A percentile compares a stretch with the other conserved stretches of the same genome.
These are phyloP conservation scores for Leuciscus idus DNA, from an alignment of 2,113 vertebrate genomes.

Conservation along the genomic window DNA sequence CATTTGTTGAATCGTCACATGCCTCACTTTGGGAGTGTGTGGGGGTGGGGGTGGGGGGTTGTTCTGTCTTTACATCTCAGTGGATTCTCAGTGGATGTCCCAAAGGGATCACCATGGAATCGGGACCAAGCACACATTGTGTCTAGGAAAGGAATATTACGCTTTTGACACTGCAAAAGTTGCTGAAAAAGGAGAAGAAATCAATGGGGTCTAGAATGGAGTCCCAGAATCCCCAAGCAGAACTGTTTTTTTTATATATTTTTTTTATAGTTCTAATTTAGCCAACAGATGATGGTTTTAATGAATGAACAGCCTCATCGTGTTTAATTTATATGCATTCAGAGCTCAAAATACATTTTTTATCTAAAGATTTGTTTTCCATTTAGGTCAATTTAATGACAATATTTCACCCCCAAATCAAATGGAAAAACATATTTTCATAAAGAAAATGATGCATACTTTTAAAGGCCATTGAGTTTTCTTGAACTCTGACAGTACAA, in stretches of 20 bases:
- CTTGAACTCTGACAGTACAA: background rate
- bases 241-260: background rate
- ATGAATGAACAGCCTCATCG: background rate
- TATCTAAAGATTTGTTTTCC: background rate
- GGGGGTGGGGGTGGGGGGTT: background rate
- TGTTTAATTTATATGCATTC: background rate
- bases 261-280: background rate
- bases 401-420: background rate
- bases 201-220: conserved; percentile 41
- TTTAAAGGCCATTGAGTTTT: background rate
- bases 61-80: conserved; percentile 48
- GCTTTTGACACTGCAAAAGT: conserved; percentile 27
- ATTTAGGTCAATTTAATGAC: background rate
- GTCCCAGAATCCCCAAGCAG: conserved; percentile 28
- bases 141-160: conserved; percentile 56
- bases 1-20: background rate
- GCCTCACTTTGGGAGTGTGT: background rate
- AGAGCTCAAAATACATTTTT: background rate
- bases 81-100: conserved; percentile 41
- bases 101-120: conserved; percentile 47
- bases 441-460: background rate
- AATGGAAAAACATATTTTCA: background rate
- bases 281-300: background rate
- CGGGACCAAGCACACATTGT: conserved; percentile 58
- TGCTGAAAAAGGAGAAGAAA: conserved; percentile 28